Evolutionary conservation across 2,797 vertebrate genomes (phyloP).

Genomic region (Percopsis omiscomaycus): DNA sequence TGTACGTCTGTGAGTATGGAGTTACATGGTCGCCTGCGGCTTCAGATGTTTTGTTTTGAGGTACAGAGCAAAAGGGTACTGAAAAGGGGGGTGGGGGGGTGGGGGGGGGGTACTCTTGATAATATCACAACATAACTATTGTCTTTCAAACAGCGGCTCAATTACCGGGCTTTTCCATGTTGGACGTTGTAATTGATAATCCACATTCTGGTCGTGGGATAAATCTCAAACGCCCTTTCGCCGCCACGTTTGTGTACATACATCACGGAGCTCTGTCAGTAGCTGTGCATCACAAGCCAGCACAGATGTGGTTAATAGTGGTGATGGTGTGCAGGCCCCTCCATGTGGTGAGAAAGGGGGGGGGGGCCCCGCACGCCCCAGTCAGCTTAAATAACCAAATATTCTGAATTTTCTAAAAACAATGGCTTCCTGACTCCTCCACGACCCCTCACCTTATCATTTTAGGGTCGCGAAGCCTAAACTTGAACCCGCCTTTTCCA

Average conservation of each 20-base stretch:
- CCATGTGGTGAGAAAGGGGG: conserved; percentile 15
- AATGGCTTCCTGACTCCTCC: conserved; percentile 80
- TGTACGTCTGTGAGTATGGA: conserved; percentile 10
- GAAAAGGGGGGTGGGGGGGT: background rate
- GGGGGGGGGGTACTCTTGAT: conserved; percentile 8
- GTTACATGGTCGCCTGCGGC: conserved; percentile 27
- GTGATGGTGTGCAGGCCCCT: conserved; percentile 70
- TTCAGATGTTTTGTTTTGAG: conserved; percentile 14
- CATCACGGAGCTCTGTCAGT: conserved; percentile 14
- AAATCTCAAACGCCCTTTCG: conserved; percentile 45
- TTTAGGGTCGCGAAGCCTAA: conserved; percentile 69
- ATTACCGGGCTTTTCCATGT: conserved; percentile 42
- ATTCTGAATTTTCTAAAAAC: conserved; percentile 80
- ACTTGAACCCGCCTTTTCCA: conserved; percentile 72
- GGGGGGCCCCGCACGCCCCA: conserved; percentile 31
- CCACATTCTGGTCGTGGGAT: conserved; percentile 40
- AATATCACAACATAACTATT: conserved; percentile 39
- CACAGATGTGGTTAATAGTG: conserved; percentile 73
- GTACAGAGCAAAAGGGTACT: conserved; percentile 11
- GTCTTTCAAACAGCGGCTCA: conserved; percentile 36
- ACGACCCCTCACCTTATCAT: conserved; percentile 77
- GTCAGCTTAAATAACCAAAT: conserved; percentile 80
- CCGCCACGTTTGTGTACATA: conserved; percentile 16
- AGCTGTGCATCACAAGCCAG: conserved; percentile 30
- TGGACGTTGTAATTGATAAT: conserved; percentile 58